These are phyloP conservation scores for Lophotriccus pileatus DNA, from an alignment of 2,797 vertebrate genomes.

Conservation along the genomic window DNA sequence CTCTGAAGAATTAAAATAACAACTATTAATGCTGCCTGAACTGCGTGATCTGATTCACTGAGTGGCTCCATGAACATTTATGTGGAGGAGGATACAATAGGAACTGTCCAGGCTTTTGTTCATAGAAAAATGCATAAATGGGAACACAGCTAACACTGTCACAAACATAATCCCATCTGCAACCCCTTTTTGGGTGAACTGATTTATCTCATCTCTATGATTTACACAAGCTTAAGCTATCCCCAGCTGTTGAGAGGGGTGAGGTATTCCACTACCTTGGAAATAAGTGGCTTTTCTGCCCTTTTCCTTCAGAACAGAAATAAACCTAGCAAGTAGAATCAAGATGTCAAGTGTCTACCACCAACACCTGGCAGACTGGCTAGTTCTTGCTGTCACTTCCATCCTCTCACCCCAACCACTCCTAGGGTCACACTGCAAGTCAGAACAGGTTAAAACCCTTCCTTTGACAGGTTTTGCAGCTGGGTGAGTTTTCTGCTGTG, in stretches of 20 bases:
- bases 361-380: neutral
- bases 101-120: neutral
- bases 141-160: neutral
- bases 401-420: neutral
- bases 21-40: neutral
- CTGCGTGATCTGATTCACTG: neutral
- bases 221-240: neutral
- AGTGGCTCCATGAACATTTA: neutral
- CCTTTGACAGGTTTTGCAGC: neutral
- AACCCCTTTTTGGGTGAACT: neutral
- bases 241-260: neutral
- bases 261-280: neutral
- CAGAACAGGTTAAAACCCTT: neutral
- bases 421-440: neutral
- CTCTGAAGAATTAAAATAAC: neutral
- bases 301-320: neutral
- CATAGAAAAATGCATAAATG: neutral
- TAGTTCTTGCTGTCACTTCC: neutral
- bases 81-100: neutral
- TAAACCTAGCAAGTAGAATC: neutral
- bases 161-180: neutral
- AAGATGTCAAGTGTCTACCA: neutral
- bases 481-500: neutral
- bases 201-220: neutral
- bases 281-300: neutral